These are phyloP conservation scores for Dolichotis patagonum DNA, from an alignment of 2,113 vertebrate genomes.

Conservation along the genomic window DNA sequence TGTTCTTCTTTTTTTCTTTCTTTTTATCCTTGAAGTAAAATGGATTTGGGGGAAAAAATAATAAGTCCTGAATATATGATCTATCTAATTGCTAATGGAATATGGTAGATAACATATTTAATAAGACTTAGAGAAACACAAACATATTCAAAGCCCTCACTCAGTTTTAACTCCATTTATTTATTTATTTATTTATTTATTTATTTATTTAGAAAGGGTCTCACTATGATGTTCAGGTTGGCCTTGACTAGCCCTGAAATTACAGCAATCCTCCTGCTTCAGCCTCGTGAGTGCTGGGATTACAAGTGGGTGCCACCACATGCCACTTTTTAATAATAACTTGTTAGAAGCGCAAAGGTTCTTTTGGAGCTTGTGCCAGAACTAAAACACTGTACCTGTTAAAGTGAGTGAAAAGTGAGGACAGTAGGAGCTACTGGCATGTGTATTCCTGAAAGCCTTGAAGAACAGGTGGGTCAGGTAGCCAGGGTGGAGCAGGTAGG, in stretches of 20 bases:
- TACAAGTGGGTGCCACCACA: not conserved
- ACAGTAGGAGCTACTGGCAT: not conserved
- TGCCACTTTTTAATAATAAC: not conserved
- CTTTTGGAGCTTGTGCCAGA: conserved; percentile 15
- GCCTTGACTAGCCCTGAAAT: not conserved
- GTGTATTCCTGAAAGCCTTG: conserved; percentile 31
- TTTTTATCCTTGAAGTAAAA: too few relatives aligned
- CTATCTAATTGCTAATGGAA: not conserved
- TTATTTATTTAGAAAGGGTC: not conserved
- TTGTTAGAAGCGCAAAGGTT: not conserved
- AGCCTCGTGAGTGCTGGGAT: not conserved
- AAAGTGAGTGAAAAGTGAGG: conserved; percentile 32
- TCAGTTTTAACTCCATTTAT: not conserved
- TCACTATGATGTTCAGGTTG: not conserved
- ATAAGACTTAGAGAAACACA: conserved; percentile 10
- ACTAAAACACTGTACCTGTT: not conserved
- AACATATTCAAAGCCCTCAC: not conserved
- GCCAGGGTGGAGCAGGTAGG: not conserved
- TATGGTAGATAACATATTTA: not conserved
- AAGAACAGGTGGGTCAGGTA: conserved; percentile 53
- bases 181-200: too few relatives aligned
- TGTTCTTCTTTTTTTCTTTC: too few relatives aligned
- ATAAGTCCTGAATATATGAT: not conserved
- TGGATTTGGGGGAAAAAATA: not conserved
- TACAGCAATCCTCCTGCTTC: not conserved